Percentiles rank a stretch among this genome's conserved stretches.
phyloP scores from a whole-genome alignment of 2,113 vertebrate species.

The Chionis minor region DNA sequence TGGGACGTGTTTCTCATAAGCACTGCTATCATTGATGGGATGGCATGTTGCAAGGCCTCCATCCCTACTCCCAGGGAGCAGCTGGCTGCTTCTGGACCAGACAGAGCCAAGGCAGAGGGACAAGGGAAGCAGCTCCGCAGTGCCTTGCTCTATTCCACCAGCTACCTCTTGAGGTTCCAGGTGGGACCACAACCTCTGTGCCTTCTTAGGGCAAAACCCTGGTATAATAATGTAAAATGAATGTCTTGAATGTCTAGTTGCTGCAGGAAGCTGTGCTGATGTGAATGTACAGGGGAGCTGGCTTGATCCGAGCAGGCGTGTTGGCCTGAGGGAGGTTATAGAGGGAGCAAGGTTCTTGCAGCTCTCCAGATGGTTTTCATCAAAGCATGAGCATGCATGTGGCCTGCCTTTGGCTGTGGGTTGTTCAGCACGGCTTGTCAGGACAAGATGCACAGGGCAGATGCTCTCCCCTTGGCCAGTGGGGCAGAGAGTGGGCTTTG shows the following conservation, averaged over 20 bases:
- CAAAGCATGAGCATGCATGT: neutral
- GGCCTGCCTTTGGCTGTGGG: accelerated
- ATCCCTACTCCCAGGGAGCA: neutral
- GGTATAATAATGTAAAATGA: neutral
- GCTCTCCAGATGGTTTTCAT: neutral
- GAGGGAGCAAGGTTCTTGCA: neutral
- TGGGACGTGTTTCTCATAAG: neutral
- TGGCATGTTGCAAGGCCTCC: neutral
- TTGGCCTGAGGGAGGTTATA: neutral
- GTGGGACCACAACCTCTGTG: neutral
- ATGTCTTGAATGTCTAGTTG: neutral
- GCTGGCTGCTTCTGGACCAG: neutral
- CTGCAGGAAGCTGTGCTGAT: neutral
- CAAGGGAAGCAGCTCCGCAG: neutral
- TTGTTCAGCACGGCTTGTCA: neutral
- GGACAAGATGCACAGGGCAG: accelerated
- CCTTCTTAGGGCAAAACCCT: neutral
- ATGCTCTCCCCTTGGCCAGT: neutral
- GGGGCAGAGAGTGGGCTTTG: neutral
- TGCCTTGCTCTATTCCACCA: accelerated
- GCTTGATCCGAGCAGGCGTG: neutral
- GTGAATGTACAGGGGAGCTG: neutral
- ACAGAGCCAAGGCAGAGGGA: neutral
- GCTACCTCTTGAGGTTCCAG: neutral
- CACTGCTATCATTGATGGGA: too few relatives aligned